Conservation (phyloP, 2,888 invertebrate genomes). For the Pseudanteris insignis region DNA sequence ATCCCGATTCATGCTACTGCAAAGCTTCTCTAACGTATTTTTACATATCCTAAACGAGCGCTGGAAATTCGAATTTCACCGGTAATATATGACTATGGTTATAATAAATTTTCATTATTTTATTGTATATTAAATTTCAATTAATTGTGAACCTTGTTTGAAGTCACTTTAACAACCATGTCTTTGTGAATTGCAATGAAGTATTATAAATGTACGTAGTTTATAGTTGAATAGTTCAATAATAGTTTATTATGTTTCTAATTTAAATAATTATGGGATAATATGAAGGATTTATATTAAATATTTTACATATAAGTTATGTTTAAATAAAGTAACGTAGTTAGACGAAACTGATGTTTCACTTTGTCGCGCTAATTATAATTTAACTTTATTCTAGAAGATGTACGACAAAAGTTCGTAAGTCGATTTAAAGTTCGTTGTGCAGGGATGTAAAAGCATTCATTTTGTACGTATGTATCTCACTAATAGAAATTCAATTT, state of each 20-base stretch:
- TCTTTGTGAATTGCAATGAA: no score
- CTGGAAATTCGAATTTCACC: neutral
- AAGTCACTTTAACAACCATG: no score
- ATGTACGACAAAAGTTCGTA: constrained; percentile 18
- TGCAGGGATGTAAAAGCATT: constrained; percentile 12
- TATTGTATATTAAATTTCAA: neutral
- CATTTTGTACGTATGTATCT: constrained; percentile 1
- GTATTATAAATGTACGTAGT: no score
- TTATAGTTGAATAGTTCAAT: no score
- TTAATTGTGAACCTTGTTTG: no score
- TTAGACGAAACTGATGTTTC: constrained; percentile 10
- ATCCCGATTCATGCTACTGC: constrained; percentile 15
- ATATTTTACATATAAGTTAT: no score
- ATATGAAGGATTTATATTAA: no score
- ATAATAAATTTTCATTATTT: neutral
- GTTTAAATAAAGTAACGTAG: no score
- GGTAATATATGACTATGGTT: neutral
- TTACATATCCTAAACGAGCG: constrained; percentile 10
- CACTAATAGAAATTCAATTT: no score
- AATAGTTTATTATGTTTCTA: no score
- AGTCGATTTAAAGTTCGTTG: constrained; percentile 22
- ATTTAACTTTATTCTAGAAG: constrained; percentile 20
- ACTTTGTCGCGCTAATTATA: constrained; percentile 17
- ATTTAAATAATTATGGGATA: no score
- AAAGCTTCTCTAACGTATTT: constrained; percentile 12